Conservation (phyloP, 2,888 invertebrate genomes). For the Pteria penguin region DNA sequence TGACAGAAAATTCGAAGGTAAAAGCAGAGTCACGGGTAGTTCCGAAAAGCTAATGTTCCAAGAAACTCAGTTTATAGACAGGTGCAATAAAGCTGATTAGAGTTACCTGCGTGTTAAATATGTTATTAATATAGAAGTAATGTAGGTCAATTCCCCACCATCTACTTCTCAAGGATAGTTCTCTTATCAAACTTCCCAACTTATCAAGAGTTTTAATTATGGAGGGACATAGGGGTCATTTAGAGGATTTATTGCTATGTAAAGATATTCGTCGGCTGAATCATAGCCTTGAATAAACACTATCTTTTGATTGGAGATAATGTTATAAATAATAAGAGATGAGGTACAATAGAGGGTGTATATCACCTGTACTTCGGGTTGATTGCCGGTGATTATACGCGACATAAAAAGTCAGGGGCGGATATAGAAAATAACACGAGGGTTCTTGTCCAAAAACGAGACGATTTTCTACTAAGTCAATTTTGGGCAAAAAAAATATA, state of each 20-base stretch:
- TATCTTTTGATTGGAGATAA: conserved; percentile 30
- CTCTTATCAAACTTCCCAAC: conserved; percentile 29
- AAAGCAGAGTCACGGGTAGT: too few relatives aligned
- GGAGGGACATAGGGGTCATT: conserved; percentile 32
- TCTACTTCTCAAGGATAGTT: conserved; percentile 15
- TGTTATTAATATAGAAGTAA: background rate
- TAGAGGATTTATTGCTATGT: conserved; percentile 27
- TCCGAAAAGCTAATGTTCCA: too few relatives aligned
- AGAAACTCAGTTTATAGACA: too few relatives aligned
- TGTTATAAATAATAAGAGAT: conserved; percentile 18
- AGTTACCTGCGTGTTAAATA: background rate
- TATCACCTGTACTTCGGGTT: too few relatives aligned
- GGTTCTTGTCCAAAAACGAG: too few relatives aligned
- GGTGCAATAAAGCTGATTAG: too few relatives aligned
- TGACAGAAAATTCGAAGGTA: too few relatives aligned
- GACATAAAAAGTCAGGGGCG: too few relatives aligned
- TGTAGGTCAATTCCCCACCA: conserved; percentile 11
- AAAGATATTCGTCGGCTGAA: conserved; percentile 25
- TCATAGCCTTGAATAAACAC: conserved; percentile 29
- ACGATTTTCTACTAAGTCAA: too few relatives aligned
- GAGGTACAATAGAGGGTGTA: background rate
- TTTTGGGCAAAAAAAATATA: too few relatives aligned
- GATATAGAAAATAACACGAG: too few relatives aligned
- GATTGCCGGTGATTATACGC: too few relatives aligned
- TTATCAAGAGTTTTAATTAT: conserved; percentile 40